Evolutionary conservation across 1,140 invertebrate species (phyloP).

Genomic region (Trachelipus rathkii): DNA sequence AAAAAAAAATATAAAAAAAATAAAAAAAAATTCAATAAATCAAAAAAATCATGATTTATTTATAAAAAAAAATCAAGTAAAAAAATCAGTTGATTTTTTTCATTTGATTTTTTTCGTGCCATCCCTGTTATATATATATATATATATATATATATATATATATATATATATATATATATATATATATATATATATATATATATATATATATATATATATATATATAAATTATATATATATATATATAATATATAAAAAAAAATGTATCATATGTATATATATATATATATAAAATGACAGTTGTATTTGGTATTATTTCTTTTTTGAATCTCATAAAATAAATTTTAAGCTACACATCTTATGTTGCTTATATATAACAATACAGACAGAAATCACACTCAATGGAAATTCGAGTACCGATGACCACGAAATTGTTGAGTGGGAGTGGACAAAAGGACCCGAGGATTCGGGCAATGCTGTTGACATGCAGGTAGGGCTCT

Average conservation of each 20-base stretch:
- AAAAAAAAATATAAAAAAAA: too few relatives aligned
- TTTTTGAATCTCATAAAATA: too few relatives aligned
- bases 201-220: not conserved
- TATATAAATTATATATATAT: not conserved
- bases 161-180: slow-evolving; percentile 3
- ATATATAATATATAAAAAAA: too few relatives aligned
- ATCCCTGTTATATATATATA: not conserved
- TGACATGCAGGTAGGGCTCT: slow-evolving; percentile 34
- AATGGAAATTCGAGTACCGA: slow-evolving; percentile 87
- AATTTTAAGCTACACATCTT: too few relatives aligned
- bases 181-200: slow-evolving; percentile 3
- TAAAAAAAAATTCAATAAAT: too few relatives aligned
- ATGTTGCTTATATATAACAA: not conserved
- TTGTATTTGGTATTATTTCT: too few relatives aligned
- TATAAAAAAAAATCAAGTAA: too few relatives aligned
- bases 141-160: slow-evolving; percentile 3
- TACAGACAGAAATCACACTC: slow-evolving; percentile 75
- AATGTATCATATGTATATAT: too few relatives aligned
- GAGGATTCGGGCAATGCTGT: slow-evolving; percentile 71
- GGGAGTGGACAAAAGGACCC: slow-evolving; percentile 90
- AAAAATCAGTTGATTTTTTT: too few relatives aligned
- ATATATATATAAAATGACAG: too few relatives aligned
- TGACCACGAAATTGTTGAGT: slow-evolving; percentile 84
- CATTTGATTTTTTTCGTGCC: too few relatives aligned
- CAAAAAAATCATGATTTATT: too few relatives aligned